These are phyloP conservation scores for Phaenicophaeus curvirostris DNA, from an alignment of 2,797 vertebrate genomes.

Conservation along the genomic window DNA sequence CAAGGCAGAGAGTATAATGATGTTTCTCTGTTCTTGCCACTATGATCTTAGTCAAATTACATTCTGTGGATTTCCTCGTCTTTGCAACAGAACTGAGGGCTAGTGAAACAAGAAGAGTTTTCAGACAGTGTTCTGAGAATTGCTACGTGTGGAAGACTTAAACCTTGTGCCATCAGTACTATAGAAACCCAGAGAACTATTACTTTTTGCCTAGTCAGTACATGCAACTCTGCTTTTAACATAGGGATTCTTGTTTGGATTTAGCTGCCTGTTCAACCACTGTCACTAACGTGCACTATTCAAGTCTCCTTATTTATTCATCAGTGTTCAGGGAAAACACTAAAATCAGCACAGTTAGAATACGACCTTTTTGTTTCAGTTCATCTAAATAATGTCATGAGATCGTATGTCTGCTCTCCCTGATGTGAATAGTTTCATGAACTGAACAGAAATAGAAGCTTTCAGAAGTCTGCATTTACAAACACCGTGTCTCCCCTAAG, in stretches of 20 bases:
- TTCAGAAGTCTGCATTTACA: not conserved
- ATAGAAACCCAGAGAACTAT: not conserved
- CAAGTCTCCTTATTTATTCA: constrained; percentile 21
- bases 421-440: constrained; percentile 11
- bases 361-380: constrained; percentile 23
- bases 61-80: not conserved
- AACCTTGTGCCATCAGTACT: not conserved
- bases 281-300: not conserved
- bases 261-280: not conserved
- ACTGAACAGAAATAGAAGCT: constrained; percentile 22
- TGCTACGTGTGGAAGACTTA: not conserved
- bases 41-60: not conserved
- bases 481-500: constrained; percentile 7
- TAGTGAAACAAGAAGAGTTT: not conserved
- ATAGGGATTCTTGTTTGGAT: not conserved
- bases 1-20: not conserved
- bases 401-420: not conserved
- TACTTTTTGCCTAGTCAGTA: not conserved
- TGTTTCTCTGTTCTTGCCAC: not conserved
- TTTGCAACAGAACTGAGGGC: not conserved
- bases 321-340: not conserved
- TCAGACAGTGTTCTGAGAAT: not conserved
- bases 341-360: not conserved
- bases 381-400: constrained; percentile 16
- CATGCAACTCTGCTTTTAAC: not conserved